A percentile compares a stretch with the other conserved stretches of the same genome.
Conservation (phyloP, 2,113 vertebrate genomes). For the Zosterops japonicus region DNA sequence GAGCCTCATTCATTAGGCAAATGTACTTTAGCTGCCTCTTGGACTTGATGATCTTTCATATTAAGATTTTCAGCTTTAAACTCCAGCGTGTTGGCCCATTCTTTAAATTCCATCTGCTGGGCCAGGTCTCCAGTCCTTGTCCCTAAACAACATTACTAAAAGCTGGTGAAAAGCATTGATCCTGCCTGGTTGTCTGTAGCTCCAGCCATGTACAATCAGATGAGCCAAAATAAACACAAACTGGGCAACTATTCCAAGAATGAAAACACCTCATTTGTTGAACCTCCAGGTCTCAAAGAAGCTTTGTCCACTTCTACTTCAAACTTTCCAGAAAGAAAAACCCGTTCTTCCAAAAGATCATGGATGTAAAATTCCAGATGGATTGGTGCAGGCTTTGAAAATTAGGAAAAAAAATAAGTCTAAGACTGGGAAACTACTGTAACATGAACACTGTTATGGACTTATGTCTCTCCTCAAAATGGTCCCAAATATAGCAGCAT, state of each 20-base stretch:
- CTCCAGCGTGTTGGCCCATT: not conserved
- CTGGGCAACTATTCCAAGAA: constrained; percentile 43
- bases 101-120: not conserved
- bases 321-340: constrained; percentile 57
- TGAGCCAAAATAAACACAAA: constrained; percentile 57
- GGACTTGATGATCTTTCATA: not conserved
- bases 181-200: not conserved
- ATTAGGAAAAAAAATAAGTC: not conserved
- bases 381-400: constrained; percentile 34
- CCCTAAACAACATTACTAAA: not conserved
- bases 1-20: not conserved
- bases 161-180: constrained; percentile 44
- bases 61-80: constrained; percentile 8
- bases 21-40: not conserved
- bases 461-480: not conserved
- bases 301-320: constrained; percentile 53
- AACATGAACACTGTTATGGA: not conserved
- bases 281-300: constrained; percentile 48
- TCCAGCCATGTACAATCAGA: not conserved
- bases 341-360: constrained; percentile 1
- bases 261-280: constrained; percentile 64
- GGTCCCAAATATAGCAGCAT: not conserved
- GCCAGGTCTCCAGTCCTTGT: not conserved
- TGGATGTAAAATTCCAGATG: constrained; percentile 51
- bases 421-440: not conserved